Percentiles rank a stretch among this genome's conserved stretches.
Evolutionary conservation across 2,888 invertebrate genomes (phyloP).

Genomic region (Taphrorychus bicolor): DNA sequence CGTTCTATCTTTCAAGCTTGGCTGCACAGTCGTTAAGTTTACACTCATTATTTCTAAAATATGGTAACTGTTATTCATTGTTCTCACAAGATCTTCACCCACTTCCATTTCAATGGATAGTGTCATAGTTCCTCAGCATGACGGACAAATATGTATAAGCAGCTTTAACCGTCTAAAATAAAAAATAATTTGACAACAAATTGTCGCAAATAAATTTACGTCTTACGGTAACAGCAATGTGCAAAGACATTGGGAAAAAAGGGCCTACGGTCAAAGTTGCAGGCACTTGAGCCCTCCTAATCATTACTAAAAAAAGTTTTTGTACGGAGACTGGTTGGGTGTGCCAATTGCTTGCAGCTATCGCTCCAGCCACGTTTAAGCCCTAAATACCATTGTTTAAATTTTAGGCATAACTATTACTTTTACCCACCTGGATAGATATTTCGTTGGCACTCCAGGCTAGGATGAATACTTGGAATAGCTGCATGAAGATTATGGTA

Average conservation of each 20-base stretch:
- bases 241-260: conserved; percentile 15
- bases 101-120: too few relatives aligned
- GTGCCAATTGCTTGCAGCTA: conserved; percentile 36
- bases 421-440: too few relatives aligned
- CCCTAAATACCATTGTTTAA: conserved; percentile 39
- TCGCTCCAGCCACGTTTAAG: conserved; percentile 36
- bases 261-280: conserved; percentile 15
- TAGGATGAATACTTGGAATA: conserved; percentile 46
- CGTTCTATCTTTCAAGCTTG: too few relatives aligned
- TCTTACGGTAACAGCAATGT: conserved; percentile 5
- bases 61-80: too few relatives aligned
- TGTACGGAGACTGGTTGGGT: conserved; percentile 12
- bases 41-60: too few relatives aligned
- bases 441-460: conserved; percentile 51
- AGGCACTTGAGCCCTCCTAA: conserved; percentile 20
- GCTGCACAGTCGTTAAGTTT: too few relatives aligned
- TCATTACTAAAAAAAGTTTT: conserved; percentile 6
- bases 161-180: neutral
- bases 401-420: too few relatives aligned
- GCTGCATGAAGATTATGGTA: conserved; percentile 29
- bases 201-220: too few relatives aligned
- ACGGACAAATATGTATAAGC: neutral
- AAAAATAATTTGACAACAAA: neutral
- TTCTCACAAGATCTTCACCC: too few relatives aligned
- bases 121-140: neutral